Base-by-base conservation (phyloP, 92 coral and sea anemone genomes). In the Porites rus region DNA sequence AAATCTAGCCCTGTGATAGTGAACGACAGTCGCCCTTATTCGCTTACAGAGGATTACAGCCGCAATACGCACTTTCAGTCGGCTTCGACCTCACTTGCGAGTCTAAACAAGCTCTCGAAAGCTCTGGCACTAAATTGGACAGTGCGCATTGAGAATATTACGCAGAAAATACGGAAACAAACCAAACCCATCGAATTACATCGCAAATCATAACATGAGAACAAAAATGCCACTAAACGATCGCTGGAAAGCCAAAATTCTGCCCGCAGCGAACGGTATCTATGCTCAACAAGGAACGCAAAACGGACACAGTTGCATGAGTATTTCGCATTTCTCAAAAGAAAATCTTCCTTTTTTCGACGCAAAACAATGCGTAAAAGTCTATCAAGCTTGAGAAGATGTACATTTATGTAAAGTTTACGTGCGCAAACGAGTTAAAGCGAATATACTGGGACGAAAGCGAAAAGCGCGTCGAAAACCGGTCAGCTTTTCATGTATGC, bases 391-490 rank as follows among this genome's bases (percentile, higher is more conserved):
- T 9, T 6, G 20, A 65, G 17, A 10, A 31, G 59, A 68, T 14
- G 10, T 5, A 77, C 10, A 10, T 31, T 65, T 5, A 31, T 1
- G 73, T 25, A 69, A n/a, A 6, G 6, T 69, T 6, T 19, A 46
- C 20, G 83, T 85, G 88, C 88, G 88, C 88, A 85, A 76, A 67
- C 61, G 56, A 38, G 22, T 65, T 51, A 76, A 76, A 68, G 77
- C 77, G 83, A 85, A 28, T 31, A 75, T 18, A 67, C 22, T 51
- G 75, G 21, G 65, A 54, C 21, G 61, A 75, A 76, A 52, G 80
- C 76, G 79, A 54, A 51, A 21, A 83, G 74, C 72, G 87, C 87
- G 87, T 74, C 87, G 87, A 73, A 1, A 74, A 73, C 54, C 80
- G 64, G 71, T 79, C 80, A 20, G 13, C 78, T 53, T 74, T 53